Conservation (phyloP, 2,888 invertebrate genomes). For the Epistrophe eligans region DNA sequence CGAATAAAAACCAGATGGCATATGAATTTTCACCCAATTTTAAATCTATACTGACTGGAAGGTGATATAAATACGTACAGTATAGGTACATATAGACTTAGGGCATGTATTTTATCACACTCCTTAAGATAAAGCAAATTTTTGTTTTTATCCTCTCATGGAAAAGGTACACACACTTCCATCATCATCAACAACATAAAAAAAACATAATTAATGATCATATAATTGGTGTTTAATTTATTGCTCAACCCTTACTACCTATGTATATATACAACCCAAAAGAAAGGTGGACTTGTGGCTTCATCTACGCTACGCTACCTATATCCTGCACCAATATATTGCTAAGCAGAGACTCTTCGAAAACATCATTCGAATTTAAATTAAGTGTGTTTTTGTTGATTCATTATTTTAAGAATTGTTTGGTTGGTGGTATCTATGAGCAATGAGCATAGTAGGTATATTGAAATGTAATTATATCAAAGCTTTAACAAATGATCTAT, state of each 20-base stretch:
- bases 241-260: slow-evolving; percentile 69
- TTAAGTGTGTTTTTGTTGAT: slow-evolving; percentile 43
- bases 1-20: too few species aligned
- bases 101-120: too few species aligned
- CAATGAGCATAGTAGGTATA: slow-evolving; percentile 21
- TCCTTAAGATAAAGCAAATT: too few species aligned
- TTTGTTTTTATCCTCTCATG: neutral
- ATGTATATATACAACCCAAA: neutral
- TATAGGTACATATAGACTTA: too few species aligned
- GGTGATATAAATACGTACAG: too few species aligned
- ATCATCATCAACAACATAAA: slow-evolving; percentile 7
- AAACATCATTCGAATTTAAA: slow-evolving; percentile 66
- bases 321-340: slow-evolving; percentile 17
- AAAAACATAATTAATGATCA: slow-evolving; percentile 69
- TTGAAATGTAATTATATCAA: slow-evolving; percentile 75
- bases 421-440: slow-evolving; percentile 7
- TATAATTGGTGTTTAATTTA: slow-evolving; percentile 76
- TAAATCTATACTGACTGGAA: too few species aligned
- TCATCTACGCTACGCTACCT: slow-evolving; percentile 30
- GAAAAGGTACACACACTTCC: neutral
- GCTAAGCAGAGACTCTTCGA: slow-evolving; percentile 36
- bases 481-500: slow-evolving; percentile 71
- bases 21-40: too few species aligned
- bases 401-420: slow-evolving; percentile 11
- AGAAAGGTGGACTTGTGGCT: slow-evolving; percentile 49